Percentiles rank a stretch among this genome's conserved stretches.
phyloP scores from a whole-genome alignment of 2,113 vertebrate genomes.

The Rostratula benghalensis region DNA sequence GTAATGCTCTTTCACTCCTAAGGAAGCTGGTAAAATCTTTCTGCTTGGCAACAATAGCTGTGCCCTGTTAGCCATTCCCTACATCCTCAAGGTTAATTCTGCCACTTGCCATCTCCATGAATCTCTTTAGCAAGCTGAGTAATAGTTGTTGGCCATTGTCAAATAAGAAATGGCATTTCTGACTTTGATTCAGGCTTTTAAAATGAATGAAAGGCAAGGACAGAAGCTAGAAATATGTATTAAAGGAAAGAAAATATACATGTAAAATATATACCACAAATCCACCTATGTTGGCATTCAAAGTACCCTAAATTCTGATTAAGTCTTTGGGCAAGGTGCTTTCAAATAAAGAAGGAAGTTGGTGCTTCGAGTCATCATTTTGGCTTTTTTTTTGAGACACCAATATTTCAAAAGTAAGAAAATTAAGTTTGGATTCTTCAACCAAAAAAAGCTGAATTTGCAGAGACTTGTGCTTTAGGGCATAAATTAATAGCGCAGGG shows the following conservation, averaged over 20 bases:
- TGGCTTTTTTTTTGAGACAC: neutral
- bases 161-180: neutral
- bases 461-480: neutral
- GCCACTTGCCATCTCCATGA: neutral
- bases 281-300: neutral
- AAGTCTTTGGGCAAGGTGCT: neutral
- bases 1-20: neutral
- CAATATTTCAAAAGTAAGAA: neutral
- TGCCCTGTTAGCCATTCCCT: neutral
- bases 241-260: neutral
- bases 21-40: neutral
- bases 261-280: neutral
- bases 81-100: neutral
- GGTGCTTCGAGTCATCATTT: neutral
- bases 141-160: neutral
- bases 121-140: neutral
- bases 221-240: neutral
- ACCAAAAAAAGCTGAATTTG: neutral
- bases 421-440: neutral
- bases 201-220: neutral
- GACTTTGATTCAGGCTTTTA: neutral
- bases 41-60: neutral
- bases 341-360: neutral
- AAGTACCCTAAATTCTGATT: neutral
- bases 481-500: neutral